A percentile compares a stretch with the other conserved stretches of the same genome.
Conservation (phyloP, 2,113 vertebrate genomes). For the Melanostigma gelatinosum region DNA sequence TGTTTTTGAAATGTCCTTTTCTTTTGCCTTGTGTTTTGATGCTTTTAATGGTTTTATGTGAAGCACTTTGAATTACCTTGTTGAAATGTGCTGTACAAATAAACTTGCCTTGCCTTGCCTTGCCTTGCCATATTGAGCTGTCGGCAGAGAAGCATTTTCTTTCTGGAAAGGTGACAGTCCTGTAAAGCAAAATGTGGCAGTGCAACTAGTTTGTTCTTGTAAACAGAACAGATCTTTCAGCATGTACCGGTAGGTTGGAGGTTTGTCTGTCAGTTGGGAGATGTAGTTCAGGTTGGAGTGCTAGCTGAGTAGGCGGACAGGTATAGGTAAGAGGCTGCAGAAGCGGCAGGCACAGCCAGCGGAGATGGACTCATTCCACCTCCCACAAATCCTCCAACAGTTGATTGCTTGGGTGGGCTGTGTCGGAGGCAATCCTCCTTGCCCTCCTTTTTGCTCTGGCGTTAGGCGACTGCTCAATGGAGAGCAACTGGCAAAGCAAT, state of each 20-base stretch:
- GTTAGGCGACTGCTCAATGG: slow-evolving; percentile 74
- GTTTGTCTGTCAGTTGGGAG: slow-evolving; percentile 59
- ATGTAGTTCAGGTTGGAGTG: slow-evolving; percentile 66
- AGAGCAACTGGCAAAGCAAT: slow-evolving; percentile 76
- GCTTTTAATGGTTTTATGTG: too few species aligned
- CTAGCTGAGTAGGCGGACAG: slow-evolving; percentile 72
- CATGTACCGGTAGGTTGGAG: slow-evolving; percentile 28
- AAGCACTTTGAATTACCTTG: too few species aligned
- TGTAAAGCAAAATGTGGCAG: slow-evolving; percentile 11
- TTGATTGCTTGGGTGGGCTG: slow-evolving; percentile 80
- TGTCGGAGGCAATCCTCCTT: slow-evolving; percentile 75
- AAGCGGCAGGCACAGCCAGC: slow-evolving; percentile 63
- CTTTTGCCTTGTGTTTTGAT: too few species aligned
- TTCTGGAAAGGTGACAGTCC: slow-evolving; percentile 14
- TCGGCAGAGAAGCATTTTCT: neutral
- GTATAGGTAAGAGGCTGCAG: slow-evolving; percentile 71
- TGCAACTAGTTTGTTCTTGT: slow-evolving; percentile 29
- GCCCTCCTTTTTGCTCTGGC: slow-evolving; percentile 75
- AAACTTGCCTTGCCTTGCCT: too few species aligned
- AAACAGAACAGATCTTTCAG: slow-evolving; percentile 53
- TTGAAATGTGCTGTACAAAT: too few species aligned
- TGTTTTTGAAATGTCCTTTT: too few species aligned
- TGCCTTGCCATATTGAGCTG: neutral
- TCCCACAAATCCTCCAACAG: slow-evolving; percentile 79
- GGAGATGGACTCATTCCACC: slow-evolving; percentile 74